A percentile compares a stretch with the other conserved stretches of the same genome.
Evolutionary conservation across 1,140 invertebrate genomes (phyloP).

Genomic region (Philotrypesis tridentata): DNA sequence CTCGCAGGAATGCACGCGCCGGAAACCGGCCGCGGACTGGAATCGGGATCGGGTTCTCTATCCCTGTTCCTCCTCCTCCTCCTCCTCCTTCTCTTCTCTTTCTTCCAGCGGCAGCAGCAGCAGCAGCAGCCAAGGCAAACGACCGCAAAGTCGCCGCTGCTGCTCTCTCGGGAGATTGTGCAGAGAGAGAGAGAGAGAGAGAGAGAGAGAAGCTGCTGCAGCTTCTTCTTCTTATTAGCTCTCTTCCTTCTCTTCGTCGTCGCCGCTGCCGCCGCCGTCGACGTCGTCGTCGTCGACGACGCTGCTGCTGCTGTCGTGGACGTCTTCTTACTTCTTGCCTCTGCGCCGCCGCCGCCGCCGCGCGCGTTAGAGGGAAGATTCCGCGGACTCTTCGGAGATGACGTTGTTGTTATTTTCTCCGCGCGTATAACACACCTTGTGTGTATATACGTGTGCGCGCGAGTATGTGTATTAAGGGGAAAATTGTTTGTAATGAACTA

Average conservation of each 20-base stretch:
- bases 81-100: slow-evolving; percentile 6
- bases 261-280: not conserved
- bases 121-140: slow-evolving; percentile 48
- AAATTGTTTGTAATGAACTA: not conserved
- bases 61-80: slow-evolving; percentile 8
- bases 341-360: not conserved
- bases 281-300: not conserved
- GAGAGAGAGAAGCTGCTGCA: not conserved
- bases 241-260: slow-evolving; percentile 37
- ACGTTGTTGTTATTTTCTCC: too few species aligned
- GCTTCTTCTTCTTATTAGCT: slow-evolving; percentile 32
- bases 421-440: too few species aligned
- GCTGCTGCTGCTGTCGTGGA: not conserved
- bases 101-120: slow-evolving; percentile 10
- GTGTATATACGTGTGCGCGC: too few species aligned
- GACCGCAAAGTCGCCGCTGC: slow-evolving; percentile 41
- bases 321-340: not conserved
- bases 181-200: not conserved
- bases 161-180: not conserved
- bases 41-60: slow-evolving; percentile 50
- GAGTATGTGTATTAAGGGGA: too few species aligned
- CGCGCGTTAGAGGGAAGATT: not conserved
- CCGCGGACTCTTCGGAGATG: not conserved
- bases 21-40: slow-evolving; percentile 50
- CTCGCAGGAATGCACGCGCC: slow-evolving; percentile 44